Evolutionary conservation across 2,888 invertebrate genomes (phyloP).

Genomic region (Nemapogon koenigi): DNA sequence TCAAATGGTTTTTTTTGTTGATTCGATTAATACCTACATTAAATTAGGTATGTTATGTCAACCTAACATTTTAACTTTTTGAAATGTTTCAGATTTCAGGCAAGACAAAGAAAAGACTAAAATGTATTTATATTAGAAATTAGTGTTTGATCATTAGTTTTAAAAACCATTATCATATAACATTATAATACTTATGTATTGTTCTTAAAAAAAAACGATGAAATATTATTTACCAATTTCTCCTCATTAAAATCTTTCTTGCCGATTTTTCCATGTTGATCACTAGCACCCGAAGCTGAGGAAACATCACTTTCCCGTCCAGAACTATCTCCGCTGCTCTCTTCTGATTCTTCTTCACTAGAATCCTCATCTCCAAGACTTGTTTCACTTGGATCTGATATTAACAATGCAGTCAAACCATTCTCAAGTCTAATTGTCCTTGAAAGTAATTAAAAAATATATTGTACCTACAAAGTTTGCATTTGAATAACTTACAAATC

Average conservation of each 20-base stretch:
- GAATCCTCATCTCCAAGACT: conserved; percentile 24
- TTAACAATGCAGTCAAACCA: conserved; percentile 74
- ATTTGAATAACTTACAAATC: too few relatives aligned
- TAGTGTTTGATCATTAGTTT: too few relatives aligned
- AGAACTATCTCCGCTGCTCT: conserved; percentile 24
- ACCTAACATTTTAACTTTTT: too few relatives aligned
- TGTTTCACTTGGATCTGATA: conserved; percentile 66
- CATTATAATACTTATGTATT: too few relatives aligned
- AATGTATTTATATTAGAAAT: too few relatives aligned
- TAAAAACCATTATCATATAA: too few relatives aligned
- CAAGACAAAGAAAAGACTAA: too few relatives aligned
- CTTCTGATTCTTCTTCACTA: conserved; percentile 38
- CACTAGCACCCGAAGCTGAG: conserved; percentile 35
- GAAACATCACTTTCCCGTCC: conserved; percentile 56
- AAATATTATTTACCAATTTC: conserved; percentile 39
- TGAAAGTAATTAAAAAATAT: conserved; percentile 17
- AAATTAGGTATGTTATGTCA: too few relatives aligned
- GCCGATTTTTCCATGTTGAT: conserved; percentile 34
- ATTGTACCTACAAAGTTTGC: conserved; percentile 3
- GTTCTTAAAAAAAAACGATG: neutral
- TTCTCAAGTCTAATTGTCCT: conserved; percentile 72
- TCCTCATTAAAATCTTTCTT: conserved; percentile 46
- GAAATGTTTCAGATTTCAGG: too few relatives aligned
- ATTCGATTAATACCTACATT: too few relatives aligned
- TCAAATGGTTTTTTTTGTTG: too few relatives aligned